Evolutionary conservation across 2,888 invertebrate genomes (phyloP).

Genomic region (Rhodophaea formosa): DNA sequence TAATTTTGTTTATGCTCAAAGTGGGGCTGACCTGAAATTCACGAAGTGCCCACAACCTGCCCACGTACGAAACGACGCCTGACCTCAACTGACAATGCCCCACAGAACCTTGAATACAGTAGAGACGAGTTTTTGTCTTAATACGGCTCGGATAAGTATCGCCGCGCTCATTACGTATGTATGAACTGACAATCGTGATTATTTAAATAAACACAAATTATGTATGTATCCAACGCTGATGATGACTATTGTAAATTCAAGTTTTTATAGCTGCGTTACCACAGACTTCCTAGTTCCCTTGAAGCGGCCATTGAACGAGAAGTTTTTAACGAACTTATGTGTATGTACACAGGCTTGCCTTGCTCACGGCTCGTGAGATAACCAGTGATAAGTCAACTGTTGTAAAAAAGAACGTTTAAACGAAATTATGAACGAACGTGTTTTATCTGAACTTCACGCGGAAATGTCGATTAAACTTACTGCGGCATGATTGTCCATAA

Average conservation of each 20-base stretch:
- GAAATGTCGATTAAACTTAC: neutral
- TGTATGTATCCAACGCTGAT: conserved; percentile 31
- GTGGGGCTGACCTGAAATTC: neutral
- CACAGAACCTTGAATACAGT: conserved; percentile 44
- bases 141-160: conserved; percentile 55
- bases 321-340: conserved; percentile 49
- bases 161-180: conserved; percentile 55
- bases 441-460: conserved; percentile 17
- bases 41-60: conserved; percentile 12
- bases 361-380: conserved; percentile 7
- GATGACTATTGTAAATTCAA: conserved; percentile 44
- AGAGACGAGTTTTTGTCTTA: conserved; percentile 62
- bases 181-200: conserved; percentile 56
- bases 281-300: conserved; percentile 64
- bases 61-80: conserved; percentile 37
- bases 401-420: neutral
- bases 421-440: neutral
- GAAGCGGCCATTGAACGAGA: conserved; percentile 52
- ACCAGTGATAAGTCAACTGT: neutral
- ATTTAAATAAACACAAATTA: conserved; percentile 50
- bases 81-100: conserved; percentile 41
- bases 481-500: neutral
- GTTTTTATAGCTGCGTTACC: conserved; percentile 46
- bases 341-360: conserved; percentile 19
- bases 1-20: neutral